phyloP scores from a whole-genome alignment of 2,797 vertebrate genomes.

The Semaprochilodus insignis region DNA sequence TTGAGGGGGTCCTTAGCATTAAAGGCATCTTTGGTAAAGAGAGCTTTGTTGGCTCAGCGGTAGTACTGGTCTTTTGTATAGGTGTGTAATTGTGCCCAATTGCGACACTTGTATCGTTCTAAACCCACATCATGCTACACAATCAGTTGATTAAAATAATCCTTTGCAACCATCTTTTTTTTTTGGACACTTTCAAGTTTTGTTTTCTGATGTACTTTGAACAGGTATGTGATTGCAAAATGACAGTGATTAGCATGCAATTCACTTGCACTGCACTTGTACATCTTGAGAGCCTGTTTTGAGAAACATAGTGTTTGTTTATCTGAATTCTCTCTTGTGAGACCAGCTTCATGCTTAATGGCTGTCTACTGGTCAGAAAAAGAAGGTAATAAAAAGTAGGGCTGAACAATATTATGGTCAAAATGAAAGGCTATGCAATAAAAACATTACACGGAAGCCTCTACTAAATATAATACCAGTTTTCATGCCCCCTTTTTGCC shows the following conservation, averaged over 20 bases:
- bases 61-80: not conserved
- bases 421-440: too few relatives aligned
- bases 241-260: slow-evolving; percentile 10
- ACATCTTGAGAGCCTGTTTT: not conserved
- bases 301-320: not conserved
- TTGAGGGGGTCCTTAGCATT: not conserved
- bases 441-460: too few relatives aligned
- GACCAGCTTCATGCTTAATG: not conserved
- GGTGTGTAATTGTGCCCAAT: not conserved
- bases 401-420: too few relatives aligned
- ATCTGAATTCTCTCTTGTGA: not conserved
- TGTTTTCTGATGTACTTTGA: slow-evolving; percentile 22
- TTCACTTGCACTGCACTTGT: not conserved
- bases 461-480: too few relatives aligned
- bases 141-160: slow-evolving; percentile 14
- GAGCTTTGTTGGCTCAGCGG: not conserved
- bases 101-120: not conserved
- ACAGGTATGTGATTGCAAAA: not conserved
- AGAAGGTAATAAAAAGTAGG: too few relatives aligned
- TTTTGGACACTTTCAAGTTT: too few relatives aligned
- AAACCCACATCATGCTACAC: not conserved
- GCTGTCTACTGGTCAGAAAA: not conserved
- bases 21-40: not conserved
- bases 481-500: too few relatives aligned
- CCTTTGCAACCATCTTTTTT: not conserved